phyloP scores from a whole-genome alignment of 2,888 invertebrate genomes.

The Hydrotaea diabolus region DNA sequence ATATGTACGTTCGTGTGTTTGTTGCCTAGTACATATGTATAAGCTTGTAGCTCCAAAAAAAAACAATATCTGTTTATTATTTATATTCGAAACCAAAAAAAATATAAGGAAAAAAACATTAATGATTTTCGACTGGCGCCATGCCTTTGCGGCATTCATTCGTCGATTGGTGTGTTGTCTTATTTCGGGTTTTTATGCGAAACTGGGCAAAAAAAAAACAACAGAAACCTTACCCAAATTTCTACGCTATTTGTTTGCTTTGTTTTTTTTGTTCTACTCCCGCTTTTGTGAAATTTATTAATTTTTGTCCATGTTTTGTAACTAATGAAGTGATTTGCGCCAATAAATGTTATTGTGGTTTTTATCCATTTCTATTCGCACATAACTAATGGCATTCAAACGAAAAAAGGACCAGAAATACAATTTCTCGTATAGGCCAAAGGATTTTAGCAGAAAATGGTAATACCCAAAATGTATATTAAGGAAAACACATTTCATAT shows the following conservation, averaged over 20 bases:
- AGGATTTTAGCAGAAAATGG: background rate
- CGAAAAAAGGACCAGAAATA: background rate
- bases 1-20: background rate
- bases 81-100: constrained; percentile 31
- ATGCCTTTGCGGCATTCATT: constrained; percentile 25
- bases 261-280: no score
- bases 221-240: constrained; percentile 18
- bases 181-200: background rate
- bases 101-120: background rate
- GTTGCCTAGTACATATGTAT: background rate
- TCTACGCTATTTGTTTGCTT: no score
- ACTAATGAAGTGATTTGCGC: constrained; percentile 65
- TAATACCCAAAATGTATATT: background rate
- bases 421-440: background rate
- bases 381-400: background rate
- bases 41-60: background rate
- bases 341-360: constrained; percentile 38
- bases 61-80: constrained; percentile 24
- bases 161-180: constrained; percentile 15
- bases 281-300: constrained; percentile 29
- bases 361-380: background rate
- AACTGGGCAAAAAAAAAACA: background rate
- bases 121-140: constrained; percentile 66
- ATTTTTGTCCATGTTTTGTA: constrained; percentile 45
- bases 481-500: no score